Evolutionary conservation across 2,797 vertebrate species (phyloP).

Genomic region (Trichosurus vulpecula): DNA sequence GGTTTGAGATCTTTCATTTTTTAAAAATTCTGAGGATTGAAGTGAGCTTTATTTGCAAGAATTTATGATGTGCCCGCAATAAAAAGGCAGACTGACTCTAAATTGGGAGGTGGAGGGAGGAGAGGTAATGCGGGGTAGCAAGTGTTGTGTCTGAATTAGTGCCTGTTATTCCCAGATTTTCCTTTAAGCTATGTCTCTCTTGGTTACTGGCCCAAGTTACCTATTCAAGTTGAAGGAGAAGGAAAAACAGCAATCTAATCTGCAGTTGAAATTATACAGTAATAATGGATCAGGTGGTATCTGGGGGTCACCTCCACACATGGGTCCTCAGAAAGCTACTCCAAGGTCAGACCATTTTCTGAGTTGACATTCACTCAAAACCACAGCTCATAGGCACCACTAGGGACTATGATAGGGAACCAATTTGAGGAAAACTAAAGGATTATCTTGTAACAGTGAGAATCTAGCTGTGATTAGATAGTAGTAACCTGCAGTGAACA

Average conservation of each 20-base stretch:
- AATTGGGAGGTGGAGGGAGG: neutral
- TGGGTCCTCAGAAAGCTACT: neutral
- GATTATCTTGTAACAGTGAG: neutral
- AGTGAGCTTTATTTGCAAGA: neutral
- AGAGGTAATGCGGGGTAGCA: neutral
- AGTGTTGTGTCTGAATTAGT: neutral
- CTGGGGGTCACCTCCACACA: neutral
- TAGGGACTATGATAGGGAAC: neutral
- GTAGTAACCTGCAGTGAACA: neutral
- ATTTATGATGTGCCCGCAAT: neutral
- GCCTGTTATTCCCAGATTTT: neutral
- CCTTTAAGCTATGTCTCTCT: neutral
- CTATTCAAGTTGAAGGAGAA: neutral
- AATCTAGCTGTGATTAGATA: neutral
- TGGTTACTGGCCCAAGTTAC: neutral
- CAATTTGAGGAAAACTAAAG: neutral
- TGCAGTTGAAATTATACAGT: neutral
- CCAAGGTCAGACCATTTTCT: neutral
- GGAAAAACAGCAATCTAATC: neutral
- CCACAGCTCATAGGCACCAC: neutral
- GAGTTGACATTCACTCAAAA: neutral
- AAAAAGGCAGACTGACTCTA: neutral
- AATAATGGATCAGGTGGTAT: neutral
- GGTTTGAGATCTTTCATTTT: slow-evolving; percentile 15
- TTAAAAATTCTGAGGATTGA: neutral